Evolutionary conservation across 2,888 invertebrate genomes (phyloP), one percentile per base, ranked within the genome.

Genomic region (Agonopterix arenella): DNA sequence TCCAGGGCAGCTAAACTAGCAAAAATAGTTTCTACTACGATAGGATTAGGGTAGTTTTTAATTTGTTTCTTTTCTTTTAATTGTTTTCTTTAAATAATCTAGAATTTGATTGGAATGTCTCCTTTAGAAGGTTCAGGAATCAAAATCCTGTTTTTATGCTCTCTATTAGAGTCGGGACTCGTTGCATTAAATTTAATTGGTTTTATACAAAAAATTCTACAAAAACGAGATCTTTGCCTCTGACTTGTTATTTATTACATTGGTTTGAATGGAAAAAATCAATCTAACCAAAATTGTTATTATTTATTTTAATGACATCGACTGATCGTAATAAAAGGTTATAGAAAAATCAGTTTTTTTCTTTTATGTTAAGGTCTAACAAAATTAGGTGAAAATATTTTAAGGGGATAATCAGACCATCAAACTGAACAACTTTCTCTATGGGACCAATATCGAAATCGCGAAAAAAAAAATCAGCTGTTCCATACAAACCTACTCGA

Each of bases 1-100:
- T 88, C 58, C 79, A 80, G 50, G 72, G 64, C 51, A 80, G 74
- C 60, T 81, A 81, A 76, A 40, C n/a, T 40, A 40, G 10, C n/a
- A n/a, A 10, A 38, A 40, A 40, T 40, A 10, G 40, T 40, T 9
- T 40, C 40, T 28, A 40, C n/a, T 40, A 4, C 10, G 9, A 40
- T 40, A 40, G 40, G 28, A 9, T 40, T 40, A 40, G 40, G 3
- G 4, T 40, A 40, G 10, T n/a, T 40, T n/a, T 9, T 9, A 10
- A 40, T 40, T 40, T n/a, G n/a, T 9, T 40, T 40, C 9, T 40
- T 40, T 28, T 28, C 9, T 40, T 40, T 40, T 4, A 40, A n/a
- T n/a, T n/a, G 9, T 40, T 40, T 40, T 9, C 0, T 40, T 38
- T 40, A 40, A 38, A 38, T 40, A n/a, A 40, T 40, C 40, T 40